Evolutionary conservation across 1,140 invertebrate species (phyloP).

Genomic region (Subanguina moxae): DNA sequence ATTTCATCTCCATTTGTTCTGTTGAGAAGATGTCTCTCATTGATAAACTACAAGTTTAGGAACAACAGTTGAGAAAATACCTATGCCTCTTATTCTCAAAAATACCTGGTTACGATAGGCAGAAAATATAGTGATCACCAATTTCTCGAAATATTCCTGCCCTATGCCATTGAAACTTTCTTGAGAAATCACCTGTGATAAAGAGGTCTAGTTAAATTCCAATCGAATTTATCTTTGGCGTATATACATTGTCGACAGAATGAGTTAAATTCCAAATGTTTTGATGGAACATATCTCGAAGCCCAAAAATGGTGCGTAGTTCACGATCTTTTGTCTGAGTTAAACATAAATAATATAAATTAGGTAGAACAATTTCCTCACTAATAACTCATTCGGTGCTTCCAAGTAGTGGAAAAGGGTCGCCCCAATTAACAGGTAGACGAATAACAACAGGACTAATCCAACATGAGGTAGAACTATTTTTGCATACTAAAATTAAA

Average conservation of each 20-base stretch:
- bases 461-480: constrained; percentile 56
- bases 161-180: constrained; percentile 57
- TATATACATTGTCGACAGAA: constrained; percentile 48
- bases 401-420: constrained; percentile 53
- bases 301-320: constrained; percentile 48
- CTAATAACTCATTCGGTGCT: constrained; percentile 40
- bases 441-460: constrained; percentile 50
- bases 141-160: constrained; percentile 56
- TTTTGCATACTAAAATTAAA: constrained; percentile 37
- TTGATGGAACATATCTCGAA: constrained; percentile 54
- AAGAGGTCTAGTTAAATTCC: not conserved
- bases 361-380: constrained; percentile 11
- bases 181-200: constrained; percentile 36
- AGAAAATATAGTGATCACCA: constrained; percentile 43
- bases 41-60: constrained; percentile 41
- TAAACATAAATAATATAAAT: constrained; percentile 1
- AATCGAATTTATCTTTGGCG: constrained; percentile 40
- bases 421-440: constrained; percentile 53
- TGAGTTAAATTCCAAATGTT: constrained; percentile 59
- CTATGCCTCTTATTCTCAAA: not conserved
- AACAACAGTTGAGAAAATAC: not conserved
- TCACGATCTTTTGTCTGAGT: constrained; percentile 53
- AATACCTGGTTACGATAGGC: constrained; percentile 50
- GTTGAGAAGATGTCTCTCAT: constrained; percentile 55
- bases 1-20: constrained; percentile 48